A percentile compares a stretch with the other conserved stretches of the same genome.
Conservation (phyloP, 2,888 invertebrate species). For the Dolichopus griseipennis region DNA sequence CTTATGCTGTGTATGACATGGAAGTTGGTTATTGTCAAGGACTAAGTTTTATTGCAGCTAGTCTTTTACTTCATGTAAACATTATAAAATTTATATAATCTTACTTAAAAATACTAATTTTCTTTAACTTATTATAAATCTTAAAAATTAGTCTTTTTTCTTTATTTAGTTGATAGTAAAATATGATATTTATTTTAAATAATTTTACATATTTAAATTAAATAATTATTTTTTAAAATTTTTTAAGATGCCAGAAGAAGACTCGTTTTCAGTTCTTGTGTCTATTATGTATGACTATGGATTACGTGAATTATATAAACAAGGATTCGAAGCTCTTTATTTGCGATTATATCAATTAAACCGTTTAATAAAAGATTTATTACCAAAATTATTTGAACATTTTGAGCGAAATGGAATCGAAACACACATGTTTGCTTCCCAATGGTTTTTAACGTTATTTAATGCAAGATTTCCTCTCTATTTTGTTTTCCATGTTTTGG, state of each 20-base stretch:
- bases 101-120: no score
- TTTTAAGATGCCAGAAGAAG: constrained; percentile 96
- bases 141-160: neutral
- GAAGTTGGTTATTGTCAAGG: constrained; percentile 99
- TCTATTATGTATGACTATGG: constrained; percentile 96
- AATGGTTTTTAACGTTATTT: constrained; percentile 99
- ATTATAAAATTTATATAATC: neutral
- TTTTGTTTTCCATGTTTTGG: constrained; percentile 93
- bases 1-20: constrained; percentile 93
- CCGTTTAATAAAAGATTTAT: constrained; percentile 75
- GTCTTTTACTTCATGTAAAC: constrained; percentile 87
- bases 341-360: constrained; percentile 91
- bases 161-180: neutral
- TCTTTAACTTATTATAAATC: no score
- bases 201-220: neutral
- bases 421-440: constrained; percentile 98
- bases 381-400: constrained; percentile 71
- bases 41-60: constrained; percentile 93
- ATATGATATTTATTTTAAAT: no score
- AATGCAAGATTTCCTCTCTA: constrained; percentile 97
- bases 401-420: constrained; percentile 78
- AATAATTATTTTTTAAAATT: neutral
- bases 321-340: constrained; percentile 93
- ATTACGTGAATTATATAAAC: constrained; percentile 88
- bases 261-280: constrained; percentile 94